phyloP scores from a whole-genome alignment of 2,113 vertebrate genomes.

The Ivindomyrus marchei region DNA sequence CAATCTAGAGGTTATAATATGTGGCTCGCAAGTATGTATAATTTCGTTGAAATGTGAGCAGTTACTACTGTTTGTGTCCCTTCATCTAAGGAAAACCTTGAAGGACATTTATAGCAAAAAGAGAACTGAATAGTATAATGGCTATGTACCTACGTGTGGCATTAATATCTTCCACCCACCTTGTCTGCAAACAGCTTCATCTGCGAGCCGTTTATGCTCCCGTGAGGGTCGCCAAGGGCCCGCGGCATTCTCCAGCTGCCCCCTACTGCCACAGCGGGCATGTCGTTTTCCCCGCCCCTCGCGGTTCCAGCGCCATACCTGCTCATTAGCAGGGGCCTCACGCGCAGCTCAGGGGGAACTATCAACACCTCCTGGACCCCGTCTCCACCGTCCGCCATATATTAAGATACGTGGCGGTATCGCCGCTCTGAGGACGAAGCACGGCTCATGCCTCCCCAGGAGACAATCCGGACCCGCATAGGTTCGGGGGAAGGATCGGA shows the following conservation, averaged over 20 bases:
- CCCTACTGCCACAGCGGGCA: background rate
- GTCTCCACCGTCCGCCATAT: background rate
- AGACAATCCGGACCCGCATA: background rate
- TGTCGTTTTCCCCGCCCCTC: background rate
- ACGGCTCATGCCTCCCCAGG: background rate
- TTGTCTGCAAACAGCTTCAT: background rate
- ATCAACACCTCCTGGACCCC: too few relatives aligned
- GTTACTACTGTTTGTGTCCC: background rate
- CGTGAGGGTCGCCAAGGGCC: too few relatives aligned
- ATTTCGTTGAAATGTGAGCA: background rate
- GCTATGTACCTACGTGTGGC: background rate
- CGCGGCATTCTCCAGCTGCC: background rate
- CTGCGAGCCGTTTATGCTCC: background rate
- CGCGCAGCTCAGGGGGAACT: background rate
- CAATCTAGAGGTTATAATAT: background rate
- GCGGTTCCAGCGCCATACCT: background rate
- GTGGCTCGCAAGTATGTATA: background rate
- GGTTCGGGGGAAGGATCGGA: background rate
- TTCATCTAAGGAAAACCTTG: background rate
- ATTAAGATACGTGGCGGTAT: background rate
- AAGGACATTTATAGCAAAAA: background rate
- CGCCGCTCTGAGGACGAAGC: background rate
- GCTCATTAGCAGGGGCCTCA: background rate
- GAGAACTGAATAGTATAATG: background rate
- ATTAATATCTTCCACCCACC: background rate